A percentile compares a stretch with the other conserved stretches of the same genome.
phyloP scores from a whole-genome alignment of 1,140 invertebrate genomes.

The Eueides isabella region DNA sequence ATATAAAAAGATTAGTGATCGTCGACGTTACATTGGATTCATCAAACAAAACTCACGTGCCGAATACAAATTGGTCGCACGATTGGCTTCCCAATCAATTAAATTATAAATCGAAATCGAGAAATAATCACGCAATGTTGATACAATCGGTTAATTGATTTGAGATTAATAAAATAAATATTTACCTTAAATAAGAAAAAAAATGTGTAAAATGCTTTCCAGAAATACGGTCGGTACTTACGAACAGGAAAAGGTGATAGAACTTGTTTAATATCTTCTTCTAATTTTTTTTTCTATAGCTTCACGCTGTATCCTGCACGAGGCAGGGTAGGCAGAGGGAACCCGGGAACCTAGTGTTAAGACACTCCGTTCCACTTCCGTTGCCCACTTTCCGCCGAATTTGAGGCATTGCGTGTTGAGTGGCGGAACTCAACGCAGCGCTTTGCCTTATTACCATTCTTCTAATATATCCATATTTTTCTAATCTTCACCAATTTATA shows the following conservation, averaged over 20 bases:
- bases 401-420: too few relatives aligned
- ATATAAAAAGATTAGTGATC: not conserved
- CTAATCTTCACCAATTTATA: too few relatives aligned
- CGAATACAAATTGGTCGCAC: not conserved
- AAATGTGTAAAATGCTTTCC: not conserved
- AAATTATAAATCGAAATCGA: not conserved
- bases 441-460: too few relatives aligned
- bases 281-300: too few relatives aligned
- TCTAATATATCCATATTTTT: too few relatives aligned
- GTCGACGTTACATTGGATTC: not conserved
- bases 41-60: not conserved
- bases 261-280: not conserved
- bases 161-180: not conserved
- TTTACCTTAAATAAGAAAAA: not conserved
- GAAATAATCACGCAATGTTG: not conserved
- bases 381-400: too few relatives aligned
- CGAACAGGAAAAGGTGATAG: not conserved
- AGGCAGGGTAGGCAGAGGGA: too few relatives aligned
- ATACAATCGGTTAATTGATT: not conserved
- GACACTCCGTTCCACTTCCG: too few relatives aligned
- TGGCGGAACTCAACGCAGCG: too few relatives aligned
- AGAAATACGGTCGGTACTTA: not conserved
- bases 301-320: too few relatives aligned
- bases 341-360: too few relatives aligned
- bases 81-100: not conserved